Evolutionary conservation across 2,113 vertebrate species (phyloP).

Genomic region (Tauraco erythrolophus): DNA sequence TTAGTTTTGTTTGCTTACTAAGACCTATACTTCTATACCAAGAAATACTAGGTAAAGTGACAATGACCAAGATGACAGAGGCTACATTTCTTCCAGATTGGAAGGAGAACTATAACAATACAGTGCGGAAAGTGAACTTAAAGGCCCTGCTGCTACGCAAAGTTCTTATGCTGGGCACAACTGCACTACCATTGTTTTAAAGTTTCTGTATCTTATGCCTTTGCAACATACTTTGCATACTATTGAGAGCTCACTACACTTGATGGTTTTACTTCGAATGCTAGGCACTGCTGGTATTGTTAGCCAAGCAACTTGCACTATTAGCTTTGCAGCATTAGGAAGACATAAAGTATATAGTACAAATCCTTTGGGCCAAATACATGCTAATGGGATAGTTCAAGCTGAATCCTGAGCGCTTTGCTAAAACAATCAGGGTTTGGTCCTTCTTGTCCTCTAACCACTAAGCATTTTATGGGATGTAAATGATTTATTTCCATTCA

Average conservation of each 20-base stretch:
- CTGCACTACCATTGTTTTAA: background rate
- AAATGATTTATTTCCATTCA: conserved; percentile 45
- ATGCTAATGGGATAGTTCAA: background rate
- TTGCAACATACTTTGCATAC: background rate
- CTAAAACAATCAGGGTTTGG: background rate
- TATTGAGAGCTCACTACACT: background rate
- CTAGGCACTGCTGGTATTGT: background rate
- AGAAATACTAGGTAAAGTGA: background rate
- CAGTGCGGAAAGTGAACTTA: background rate
- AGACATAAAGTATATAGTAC: background rate
- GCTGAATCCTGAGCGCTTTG: background rate
- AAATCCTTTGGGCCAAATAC: background rate
- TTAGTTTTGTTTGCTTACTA: background rate
- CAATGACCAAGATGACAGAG: background rate
- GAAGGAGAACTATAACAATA: background rate
- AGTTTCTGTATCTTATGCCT: background rate
- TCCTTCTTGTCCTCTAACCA: background rate
- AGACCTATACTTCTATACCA: background rate
- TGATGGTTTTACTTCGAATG: background rate
- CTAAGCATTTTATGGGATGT: background rate
- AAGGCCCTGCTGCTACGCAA: background rate
- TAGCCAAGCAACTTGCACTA: background rate
- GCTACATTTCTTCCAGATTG: background rate
- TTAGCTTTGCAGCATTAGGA: background rate
- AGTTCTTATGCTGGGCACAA: background rate